Percentiles rank a stretch among this genome's conserved stretches.
Conservation (phyloP, 2,797 vertebrate genomes). For the Ambastaia sidthimunki region DNA sequence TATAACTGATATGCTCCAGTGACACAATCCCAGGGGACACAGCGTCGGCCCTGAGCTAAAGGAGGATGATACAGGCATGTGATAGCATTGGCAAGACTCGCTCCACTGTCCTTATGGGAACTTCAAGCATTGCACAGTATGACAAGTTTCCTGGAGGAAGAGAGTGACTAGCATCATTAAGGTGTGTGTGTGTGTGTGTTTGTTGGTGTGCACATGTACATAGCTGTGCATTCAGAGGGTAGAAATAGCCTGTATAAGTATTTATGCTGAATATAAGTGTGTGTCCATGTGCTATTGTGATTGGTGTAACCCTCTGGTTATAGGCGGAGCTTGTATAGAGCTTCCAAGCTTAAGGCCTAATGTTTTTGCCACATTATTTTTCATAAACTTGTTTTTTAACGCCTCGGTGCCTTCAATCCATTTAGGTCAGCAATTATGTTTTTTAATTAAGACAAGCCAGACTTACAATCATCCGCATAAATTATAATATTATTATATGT, state of each 20-base stretch:
- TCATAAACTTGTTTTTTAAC: not conserved
- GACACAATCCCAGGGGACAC: slow-evolving; percentile 32
- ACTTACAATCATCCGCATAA: not conserved
- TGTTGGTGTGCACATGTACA: not conserved
- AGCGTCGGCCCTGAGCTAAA: slow-evolving; percentile 33
- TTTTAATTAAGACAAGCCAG: not conserved
- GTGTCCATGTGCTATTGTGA: not conserved
- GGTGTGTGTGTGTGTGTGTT: not conserved
- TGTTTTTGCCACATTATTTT: not conserved
- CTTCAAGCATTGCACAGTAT: slow-evolving; percentile 28
- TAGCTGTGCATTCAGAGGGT: not conserved
- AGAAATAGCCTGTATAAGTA: not conserved
- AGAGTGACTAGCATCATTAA: slow-evolving; percentile 32
- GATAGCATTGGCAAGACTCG: slow-evolving; percentile 28
- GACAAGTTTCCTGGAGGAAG: slow-evolving; percentile 33
- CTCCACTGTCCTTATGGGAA: slow-evolving; percentile 36
- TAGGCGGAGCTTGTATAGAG: not conserved
- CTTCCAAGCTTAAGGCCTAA: not conserved
- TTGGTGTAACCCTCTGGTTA: not conserved
- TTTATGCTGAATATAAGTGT: not conserved
- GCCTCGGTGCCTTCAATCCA: not conserved
- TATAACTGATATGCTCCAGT: slow-evolving; percentile 42
- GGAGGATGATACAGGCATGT: slow-evolving; percentile 41
- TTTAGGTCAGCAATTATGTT: not conserved
- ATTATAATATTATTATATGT: not conserved